These are phyloP conservation scores for Drosophila aldrichi DNA, from an alignment of 2,888 invertebrate species.

Conservation along the genomic window DNA sequence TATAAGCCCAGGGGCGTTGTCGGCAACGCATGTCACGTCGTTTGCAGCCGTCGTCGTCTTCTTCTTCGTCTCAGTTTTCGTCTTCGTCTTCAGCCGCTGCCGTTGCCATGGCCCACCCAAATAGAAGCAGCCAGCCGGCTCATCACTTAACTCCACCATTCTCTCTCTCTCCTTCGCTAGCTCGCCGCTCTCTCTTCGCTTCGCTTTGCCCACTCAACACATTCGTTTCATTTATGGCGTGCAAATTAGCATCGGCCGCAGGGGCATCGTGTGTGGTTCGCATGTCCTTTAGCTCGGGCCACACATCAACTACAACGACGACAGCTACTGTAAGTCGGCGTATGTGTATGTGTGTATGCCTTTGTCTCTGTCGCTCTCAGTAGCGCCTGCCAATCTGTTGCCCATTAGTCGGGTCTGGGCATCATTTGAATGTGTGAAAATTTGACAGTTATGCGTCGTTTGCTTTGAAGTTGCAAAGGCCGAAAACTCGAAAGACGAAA, in stretches of 20 bases:
- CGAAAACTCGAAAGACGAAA: conserved; percentile 12
- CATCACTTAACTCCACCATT: conserved; percentile 52
- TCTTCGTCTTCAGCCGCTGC: conserved; percentile 15
- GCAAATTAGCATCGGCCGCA: conserved; percentile 76
- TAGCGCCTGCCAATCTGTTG: conserved; percentile 55
- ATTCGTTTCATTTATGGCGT: conserved; percentile 80
- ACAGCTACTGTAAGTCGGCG: conserved; percentile 52
- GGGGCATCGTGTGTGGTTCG: conserved; percentile 67
- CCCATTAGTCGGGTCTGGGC: conserved; percentile 49
- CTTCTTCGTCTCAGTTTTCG: background rate
- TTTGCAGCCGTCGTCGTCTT: conserved; percentile 29
- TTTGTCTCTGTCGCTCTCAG: background rate
- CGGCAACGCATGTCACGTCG: conserved; percentile 57
- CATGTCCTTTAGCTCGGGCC: conserved; percentile 67
- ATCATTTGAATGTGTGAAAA: conserved; percentile 70
- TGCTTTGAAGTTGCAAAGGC: conserved; percentile 65
- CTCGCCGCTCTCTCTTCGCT: background rate
- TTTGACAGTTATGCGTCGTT: conserved; percentile 66
- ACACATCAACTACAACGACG: conserved; percentile 37
- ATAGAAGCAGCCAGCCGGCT: conserved; percentile 46
- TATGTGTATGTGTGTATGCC: background rate
- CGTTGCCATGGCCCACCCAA: conserved; percentile 50
- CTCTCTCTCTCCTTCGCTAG: conserved; percentile 14
- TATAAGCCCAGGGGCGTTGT: conserved; percentile 56
- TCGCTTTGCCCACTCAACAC: conserved; percentile 60